Evolutionary conservation across 2,888 invertebrate species (phyloP).

Genomic region (Nephrocerus scutellatus): DNA sequence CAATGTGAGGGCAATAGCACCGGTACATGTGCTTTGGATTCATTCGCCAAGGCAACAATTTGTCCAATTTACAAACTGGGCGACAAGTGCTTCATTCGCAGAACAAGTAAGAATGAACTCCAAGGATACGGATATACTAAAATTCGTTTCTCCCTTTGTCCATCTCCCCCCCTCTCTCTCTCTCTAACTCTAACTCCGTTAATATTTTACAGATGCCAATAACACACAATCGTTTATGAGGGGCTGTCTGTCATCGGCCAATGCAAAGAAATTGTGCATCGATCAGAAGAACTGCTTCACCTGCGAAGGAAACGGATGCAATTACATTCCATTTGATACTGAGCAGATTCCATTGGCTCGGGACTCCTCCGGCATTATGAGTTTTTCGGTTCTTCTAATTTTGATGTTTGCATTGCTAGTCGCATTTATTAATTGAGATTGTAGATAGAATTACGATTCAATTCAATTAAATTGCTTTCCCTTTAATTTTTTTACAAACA

Average conservation of each 20-base stretch:
- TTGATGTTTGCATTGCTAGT: no score
- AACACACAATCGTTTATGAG: slow-evolving; percentile 33
- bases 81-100: slow-evolving; percentile 39
- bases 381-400: slow-evolving; percentile 26
- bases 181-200: neutral
- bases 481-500: no score
- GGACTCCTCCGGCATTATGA: slow-evolving; percentile 27
- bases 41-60: slow-evolving; percentile 25
- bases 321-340: slow-evolving; percentile 29
- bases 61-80: slow-evolving; percentile 37
- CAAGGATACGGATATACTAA: no score
- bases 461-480: no score
- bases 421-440: no score
- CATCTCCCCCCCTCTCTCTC: no score
- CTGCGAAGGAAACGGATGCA: slow-evolving; percentile 42
- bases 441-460: no score
- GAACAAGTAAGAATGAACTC: slow-evolving; percentile 21
- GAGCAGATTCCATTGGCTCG: slow-evolving; percentile 34
- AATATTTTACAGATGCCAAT: slow-evolving; percentile 8
- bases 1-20: slow-evolving; percentile 37
- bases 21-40: slow-evolving; percentile 34
- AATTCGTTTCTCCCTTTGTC: no score
- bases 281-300: slow-evolving; percentile 33
- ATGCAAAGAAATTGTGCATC: slow-evolving; percentile 32
- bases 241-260: slow-evolving; percentile 37